Base-by-base conservation (phyloP, 2,888 invertebrate species). In the Ophioninae sp. region DNA sequence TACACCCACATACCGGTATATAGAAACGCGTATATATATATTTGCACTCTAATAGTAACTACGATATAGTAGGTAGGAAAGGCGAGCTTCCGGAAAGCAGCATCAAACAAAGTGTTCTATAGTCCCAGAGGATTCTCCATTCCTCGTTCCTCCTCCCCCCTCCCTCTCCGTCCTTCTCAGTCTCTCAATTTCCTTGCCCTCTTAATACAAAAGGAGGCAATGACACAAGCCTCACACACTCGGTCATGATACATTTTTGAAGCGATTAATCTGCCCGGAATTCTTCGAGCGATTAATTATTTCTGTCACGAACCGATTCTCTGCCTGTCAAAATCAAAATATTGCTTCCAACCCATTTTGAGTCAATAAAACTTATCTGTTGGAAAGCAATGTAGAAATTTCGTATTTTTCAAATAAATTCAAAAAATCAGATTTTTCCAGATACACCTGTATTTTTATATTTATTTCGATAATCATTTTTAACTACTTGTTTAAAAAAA, bases 31-130 rank as follows among this genome's bases (percentile, higher is more conserved):
- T 56, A 44, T 44, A 17, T 44, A 73, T 68, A 56, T 23, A 67
- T 67, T 59, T n/a, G 61, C 61, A 10, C 58, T 64, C 63, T 51
- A 63, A 73, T 22, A 71, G 59, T 73, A 78, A 63, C 72, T 72
- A 67, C 61, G 59, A 51, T 59, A 10, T 17, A 59, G 30, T 20
- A 44, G 51, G 30, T 13, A 56, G 17, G 58, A 71, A 37, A 61
- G 23, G 9, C 39, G 63, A 56, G 68, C 73, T 72, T 77, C 82
- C 22, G 58, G 69, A 74, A 74, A 73, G 68, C 77, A 77, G 51
- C 76, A 61, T 65, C 76, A 68, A 79, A 83, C 76, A 73, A 72
- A 83, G 79, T 75, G 64, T 63, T 39, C 65, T 75, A 69, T 81
- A 77, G 64, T 74, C 82, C 64, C 65, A 22, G 39, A 59, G 51